These are phyloP conservation scores for Numida meleagris DNA, from an alignment of 2,113 vertebrate species.

Conservation along the genomic window DNA sequence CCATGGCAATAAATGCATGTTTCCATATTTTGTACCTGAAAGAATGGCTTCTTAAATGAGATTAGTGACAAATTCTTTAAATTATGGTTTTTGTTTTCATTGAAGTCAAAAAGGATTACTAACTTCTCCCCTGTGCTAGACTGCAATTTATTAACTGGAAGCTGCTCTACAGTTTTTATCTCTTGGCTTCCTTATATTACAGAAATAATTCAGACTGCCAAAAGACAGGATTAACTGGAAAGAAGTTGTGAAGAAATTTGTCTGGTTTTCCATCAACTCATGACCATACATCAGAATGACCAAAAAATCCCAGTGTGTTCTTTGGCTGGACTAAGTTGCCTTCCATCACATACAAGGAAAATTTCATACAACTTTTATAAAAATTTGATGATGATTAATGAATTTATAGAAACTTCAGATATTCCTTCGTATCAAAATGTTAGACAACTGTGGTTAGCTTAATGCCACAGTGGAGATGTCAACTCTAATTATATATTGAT, in stretches of 20 bases:
- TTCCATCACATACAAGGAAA: not conserved
- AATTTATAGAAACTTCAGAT: not conserved
- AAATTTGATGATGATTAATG: not conserved
- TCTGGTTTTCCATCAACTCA: not conserved
- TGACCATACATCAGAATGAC: not conserved
- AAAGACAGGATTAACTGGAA: not conserved
- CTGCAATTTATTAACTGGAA: constrained; percentile 41
- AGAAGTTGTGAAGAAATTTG: not conserved
- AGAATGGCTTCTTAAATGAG: constrained; percentile 2
- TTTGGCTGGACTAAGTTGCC: not conserved
- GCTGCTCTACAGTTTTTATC: not conserved
- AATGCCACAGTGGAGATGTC: not conserved
- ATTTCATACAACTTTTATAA: not conserved
- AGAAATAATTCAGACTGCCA: not conserved
- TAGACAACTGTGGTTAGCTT: not conserved
- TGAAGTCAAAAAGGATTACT: not conserved
- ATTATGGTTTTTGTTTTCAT: not conserved
- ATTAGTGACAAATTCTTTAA: not conserved
- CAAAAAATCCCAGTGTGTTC: not conserved
- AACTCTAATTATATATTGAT: not conserved
- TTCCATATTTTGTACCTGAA: not conserved
- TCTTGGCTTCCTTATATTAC: not conserved
- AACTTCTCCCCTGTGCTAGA: not conserved
- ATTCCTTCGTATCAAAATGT: not conserved
- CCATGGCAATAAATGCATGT: not conserved